A percentile compares a stretch with the other conserved stretches of the same genome.
phyloP scores from a whole-genome alignment of 2,888 invertebrate genomes.

The Leucoptera coffeella region DNA sequence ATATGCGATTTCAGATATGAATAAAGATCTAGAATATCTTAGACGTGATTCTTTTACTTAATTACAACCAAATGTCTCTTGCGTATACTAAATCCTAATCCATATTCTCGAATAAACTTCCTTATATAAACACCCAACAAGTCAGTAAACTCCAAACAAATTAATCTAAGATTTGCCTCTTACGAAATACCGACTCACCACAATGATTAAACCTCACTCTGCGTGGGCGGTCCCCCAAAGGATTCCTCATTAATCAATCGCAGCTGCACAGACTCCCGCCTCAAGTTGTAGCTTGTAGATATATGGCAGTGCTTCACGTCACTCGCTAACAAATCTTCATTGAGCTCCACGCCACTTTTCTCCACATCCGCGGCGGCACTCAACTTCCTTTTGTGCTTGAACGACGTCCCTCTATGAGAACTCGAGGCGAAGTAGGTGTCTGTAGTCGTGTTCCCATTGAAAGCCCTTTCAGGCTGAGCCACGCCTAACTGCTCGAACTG shows the following conservation, averaged over 20 bases:
- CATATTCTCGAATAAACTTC: no score
- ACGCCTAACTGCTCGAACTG: constrained; percentile 46
- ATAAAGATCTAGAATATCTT: no score
- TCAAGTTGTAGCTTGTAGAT: constrained; percentile 39
- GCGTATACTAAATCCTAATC: no score
- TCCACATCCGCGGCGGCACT: constrained; percentile 58
- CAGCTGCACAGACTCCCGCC: constrained; percentile 39
- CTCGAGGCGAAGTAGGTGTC: constrained; percentile 57
- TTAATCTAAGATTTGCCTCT: no score
- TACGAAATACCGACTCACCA: no score
- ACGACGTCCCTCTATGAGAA: constrained; percentile 46
- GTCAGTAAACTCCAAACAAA: no score
- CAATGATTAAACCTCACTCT: constrained; percentile 50
- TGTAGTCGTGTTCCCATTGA: constrained; percentile 71
- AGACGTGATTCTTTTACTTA: no score
- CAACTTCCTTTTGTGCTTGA: constrained; percentile 47
- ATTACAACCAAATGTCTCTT: no score
- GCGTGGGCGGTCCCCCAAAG: constrained; percentile 30
- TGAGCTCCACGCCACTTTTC: constrained; percentile 42
- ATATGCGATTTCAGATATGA: no score
- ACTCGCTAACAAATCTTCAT: constrained; percentile 33
- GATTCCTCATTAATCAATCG: constrained; percentile 44
- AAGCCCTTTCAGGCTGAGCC: constrained; percentile 63
- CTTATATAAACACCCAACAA: no score
- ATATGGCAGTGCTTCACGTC: constrained; percentile 46